phyloP scores from a whole-genome alignment of 2,888 invertebrate genomes.

The Drosophila leonis region DNA sequence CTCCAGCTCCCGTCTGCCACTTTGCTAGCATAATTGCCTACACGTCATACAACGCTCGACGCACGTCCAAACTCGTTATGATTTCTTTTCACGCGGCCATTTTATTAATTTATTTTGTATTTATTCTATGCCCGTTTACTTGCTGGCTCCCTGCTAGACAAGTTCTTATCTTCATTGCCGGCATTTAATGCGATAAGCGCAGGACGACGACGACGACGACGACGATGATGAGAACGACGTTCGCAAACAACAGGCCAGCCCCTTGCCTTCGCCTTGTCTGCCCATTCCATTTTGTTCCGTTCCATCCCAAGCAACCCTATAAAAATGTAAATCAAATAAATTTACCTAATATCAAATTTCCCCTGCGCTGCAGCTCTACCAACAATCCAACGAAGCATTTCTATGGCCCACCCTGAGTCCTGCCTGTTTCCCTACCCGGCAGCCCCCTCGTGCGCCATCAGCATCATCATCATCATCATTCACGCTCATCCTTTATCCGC shows the following conservation, averaged over 20 bases:
- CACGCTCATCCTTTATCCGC: slow-evolving; percentile 82
- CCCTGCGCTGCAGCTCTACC: slow-evolving; percentile 63
- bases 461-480: slow-evolving; percentile 80
- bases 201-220: slow-evolving; percentile 54
- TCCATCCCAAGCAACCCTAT: slow-evolving; percentile 66
- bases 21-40: slow-evolving; percentile 65
- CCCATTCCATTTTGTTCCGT: slow-evolving; percentile 15
- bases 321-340: slow-evolving; percentile 82
- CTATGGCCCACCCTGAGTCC: slow-evolving; percentile 29
- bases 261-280: neutral
- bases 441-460: slow-evolving; percentile 47
- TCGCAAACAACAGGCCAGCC: slow-evolving; percentile 67
- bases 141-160: slow-evolving; percentile 55
- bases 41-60: slow-evolving; percentile 38
- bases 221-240: slow-evolving; percentile 35
- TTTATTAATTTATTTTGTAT: slow-evolving; percentile 79
- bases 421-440: neutral
- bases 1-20: slow-evolving; percentile 24
- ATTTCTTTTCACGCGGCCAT: slow-evolving; percentile 65
- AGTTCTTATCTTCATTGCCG: slow-evolving; percentile 75
- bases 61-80: slow-evolving; percentile 67
- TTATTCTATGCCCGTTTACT: slow-evolving; percentile 59
- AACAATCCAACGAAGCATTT: slow-evolving; percentile 47
- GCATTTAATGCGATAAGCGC: slow-evolving; percentile 78
- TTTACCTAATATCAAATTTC: slow-evolving; percentile 83